Evolutionary conservation across 2,797 vertebrate species (phyloP), one percentile per base, ranked within the genome.

Genomic region (Synaphobranchus kaupii): DNA sequence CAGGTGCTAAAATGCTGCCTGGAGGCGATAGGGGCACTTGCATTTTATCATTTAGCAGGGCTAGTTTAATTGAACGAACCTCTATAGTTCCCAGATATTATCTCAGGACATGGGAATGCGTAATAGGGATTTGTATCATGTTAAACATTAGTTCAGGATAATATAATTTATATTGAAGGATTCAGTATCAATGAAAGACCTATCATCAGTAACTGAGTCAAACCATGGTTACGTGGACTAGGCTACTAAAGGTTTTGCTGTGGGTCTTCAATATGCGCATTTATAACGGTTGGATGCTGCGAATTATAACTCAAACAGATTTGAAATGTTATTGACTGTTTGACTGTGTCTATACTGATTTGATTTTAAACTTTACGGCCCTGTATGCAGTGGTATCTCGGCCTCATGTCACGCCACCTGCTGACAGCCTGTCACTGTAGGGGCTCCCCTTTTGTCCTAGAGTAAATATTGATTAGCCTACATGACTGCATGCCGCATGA

Each of bases 401-500:
- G 2, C 52, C 39, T 85, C 56, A 22, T 63, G 84, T 50, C 73
- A 81, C n/a, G 68, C 78, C 31, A 66, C 39, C 31, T 12, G 48
- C 83, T 73, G 22, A 81, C 22, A 81, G 10, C 44, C 25, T 50
- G 47, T 81, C 25, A 90, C 90, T 92, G 92, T 89, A 88, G 80
- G 89, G 86, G 91, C 93, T 93, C 93, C 91, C 89, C 82, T 95
- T 95, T 95, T 90, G 90, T 92, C 92, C 92, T 90, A 90, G 91
- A 92, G 94, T 94, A 93, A 94, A 95, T 94, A 95, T 94, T 92
- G 93, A 96, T 95, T 91, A 90, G 94, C 94, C 91, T 92, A 90
- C 90, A 94, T 92, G 91, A 90, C 93, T 92, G 90, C 92, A 93
- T 92, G 87, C 58, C 8, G 88, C 85, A 87, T 90, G 92, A 89